These are phyloP conservation scores for Leptopilina syphax DNA, from an alignment of 2,888 invertebrate genomes.

Conservation along the genomic window DNA sequence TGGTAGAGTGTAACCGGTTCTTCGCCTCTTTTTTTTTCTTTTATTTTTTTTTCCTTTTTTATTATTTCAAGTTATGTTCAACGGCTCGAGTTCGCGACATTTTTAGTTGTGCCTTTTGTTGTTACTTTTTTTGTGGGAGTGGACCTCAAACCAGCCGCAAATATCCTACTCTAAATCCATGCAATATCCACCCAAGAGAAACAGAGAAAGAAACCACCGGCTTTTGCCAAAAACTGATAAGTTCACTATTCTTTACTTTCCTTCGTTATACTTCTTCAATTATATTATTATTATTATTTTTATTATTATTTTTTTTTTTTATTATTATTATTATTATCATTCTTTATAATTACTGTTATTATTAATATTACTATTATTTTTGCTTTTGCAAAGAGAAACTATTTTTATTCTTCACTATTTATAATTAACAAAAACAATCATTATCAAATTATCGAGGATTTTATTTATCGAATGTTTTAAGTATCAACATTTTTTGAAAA, in stretches of 20 bases:
- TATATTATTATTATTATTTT: not conserved
- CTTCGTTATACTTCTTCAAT: not conserved
- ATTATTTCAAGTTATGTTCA: slow-evolving; percentile 35
- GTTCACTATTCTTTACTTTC: not conserved
- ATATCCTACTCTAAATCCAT: slow-evolving; percentile 25
- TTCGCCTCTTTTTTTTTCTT: slow-evolving; percentile 53
- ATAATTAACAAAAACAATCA: no score
- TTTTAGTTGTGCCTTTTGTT: slow-evolving; percentile 37
- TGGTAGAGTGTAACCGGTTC: slow-evolving; percentile 71
- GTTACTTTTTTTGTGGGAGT: slow-evolving; percentile 21
- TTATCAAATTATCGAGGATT: no score
- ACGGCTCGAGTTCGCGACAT: slow-evolving; percentile 38
- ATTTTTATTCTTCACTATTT: no score
- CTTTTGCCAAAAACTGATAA: not conserved
- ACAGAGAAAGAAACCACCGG: not conserved
- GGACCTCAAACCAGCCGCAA: slow-evolving; percentile 8
- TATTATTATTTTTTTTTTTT: no score
- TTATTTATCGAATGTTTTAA: no score
- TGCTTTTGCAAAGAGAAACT: no score
- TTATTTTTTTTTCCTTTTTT: slow-evolving; percentile 45
- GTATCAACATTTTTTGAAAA: no score
- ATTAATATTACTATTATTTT: no score
- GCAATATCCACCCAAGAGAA: not conserved
- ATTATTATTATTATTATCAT: no score
- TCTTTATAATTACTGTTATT: no score